These are phyloP conservation scores for Cepphus grylle DNA, from an alignment of 2,113 vertebrate species.

Conservation along the genomic window DNA sequence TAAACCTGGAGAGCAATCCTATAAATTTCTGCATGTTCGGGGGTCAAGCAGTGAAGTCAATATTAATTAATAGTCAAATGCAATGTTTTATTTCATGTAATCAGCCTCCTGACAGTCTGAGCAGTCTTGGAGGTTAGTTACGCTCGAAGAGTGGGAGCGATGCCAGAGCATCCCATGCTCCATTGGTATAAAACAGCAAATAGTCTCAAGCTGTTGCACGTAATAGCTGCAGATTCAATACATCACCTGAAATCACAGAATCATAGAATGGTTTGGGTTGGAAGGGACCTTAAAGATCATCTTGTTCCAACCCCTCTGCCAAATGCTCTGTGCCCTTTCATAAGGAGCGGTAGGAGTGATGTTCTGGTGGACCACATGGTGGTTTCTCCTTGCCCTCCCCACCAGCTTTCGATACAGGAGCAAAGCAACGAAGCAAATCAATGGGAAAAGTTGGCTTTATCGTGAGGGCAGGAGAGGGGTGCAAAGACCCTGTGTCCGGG, in stretches of 20 bases:
- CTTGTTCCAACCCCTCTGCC: not conserved
- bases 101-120: slow-evolving; percentile 53
- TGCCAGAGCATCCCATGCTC: slow-evolving; percentile 10
- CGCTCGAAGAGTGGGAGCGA: not conserved
- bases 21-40: slow-evolving; percentile 38
- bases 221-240: not conserved
- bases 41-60: slow-evolving; percentile 52
- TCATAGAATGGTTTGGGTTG: not conserved
- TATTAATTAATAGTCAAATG: slow-evolving; percentile 68
- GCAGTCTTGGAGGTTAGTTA: slow-evolving; percentile 50
- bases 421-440: not conserved
- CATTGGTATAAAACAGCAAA: not conserved
- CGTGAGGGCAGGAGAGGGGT: not conserved
- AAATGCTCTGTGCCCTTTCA: not conserved
- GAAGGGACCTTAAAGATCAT: not conserved
- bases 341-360: accelerated
- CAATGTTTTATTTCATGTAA: slow-evolving; percentile 60
- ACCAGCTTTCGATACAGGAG: accelerated
- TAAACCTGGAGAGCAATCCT: slow-evolving; percentile 49
- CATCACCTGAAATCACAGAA: not conserved
- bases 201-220: not conserved
- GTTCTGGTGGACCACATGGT: not conserved
- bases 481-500: accelerated
- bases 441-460: not conserved
- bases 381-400: not conserved